These are phyloP conservation scores for Drosophila mulleri DNA, from an alignment of 2,888 invertebrate species.

Conservation along the genomic window DNA sequence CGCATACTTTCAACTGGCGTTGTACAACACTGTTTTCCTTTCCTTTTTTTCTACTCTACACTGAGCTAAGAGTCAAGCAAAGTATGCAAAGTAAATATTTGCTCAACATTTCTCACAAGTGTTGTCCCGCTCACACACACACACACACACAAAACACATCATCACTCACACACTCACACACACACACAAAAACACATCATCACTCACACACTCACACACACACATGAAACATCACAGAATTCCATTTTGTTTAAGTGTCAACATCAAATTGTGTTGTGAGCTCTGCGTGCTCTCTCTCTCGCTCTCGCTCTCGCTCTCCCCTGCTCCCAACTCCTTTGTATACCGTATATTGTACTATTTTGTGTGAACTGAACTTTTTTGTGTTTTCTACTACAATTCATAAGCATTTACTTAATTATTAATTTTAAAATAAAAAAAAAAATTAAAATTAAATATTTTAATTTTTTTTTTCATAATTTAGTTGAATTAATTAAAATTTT, in stretches of 20 bases:
- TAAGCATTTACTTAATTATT: conserved; percentile 75
- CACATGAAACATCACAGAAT: conserved; percentile 10
- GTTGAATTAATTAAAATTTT: conserved; percentile 49
- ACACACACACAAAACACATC: conserved; percentile 7
- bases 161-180: not conserved
- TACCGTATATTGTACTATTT: conserved; percentile 31
- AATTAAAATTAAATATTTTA: conserved; percentile 3
- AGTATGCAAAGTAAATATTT: conserved; percentile 18
- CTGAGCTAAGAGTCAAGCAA: conserved; percentile 40
- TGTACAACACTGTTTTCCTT: conserved; percentile 9
- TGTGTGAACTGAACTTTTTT: conserved; percentile 39
- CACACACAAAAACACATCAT: not conserved
- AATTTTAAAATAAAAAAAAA: conserved; percentile 29
- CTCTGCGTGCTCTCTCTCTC: not conserved
- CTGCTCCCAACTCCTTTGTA: conserved; percentile 21
- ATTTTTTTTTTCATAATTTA: conserved; percentile 23
- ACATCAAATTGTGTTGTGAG: conserved; percentile 19
- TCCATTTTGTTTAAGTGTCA: conserved; percentile 4
- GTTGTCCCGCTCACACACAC: conserved; percentile 23
- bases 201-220: not conserved
- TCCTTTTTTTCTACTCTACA: conserved; percentile 8
- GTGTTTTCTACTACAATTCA: conserved; percentile 45
- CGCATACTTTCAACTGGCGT: conserved; percentile 1
- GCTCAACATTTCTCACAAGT: conserved; percentile 18
- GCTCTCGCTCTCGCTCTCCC: not conserved